A percentile compares a stretch with the other conserved stretches of the same genome.
Evolutionary conservation across 2,797 vertebrate genomes (phyloP).

Genomic region (Eulemur coronatus): DNA sequence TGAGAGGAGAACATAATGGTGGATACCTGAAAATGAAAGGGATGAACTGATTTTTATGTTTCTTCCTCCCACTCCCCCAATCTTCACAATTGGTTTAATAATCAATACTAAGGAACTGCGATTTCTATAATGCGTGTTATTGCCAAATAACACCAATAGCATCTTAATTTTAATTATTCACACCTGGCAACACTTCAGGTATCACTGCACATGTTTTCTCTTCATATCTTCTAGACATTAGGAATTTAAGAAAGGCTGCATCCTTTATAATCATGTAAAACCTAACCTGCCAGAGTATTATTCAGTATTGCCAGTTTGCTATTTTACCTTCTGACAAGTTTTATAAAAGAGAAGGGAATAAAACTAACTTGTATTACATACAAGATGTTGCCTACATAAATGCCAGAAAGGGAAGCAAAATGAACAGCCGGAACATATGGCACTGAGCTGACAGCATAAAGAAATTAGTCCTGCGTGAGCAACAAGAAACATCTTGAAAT

Average conservation of each 20-base stretch:
- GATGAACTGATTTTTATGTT: not conserved
- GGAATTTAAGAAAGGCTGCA: not conserved
- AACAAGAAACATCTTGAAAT: conserved; percentile 87
- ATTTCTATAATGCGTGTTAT: not conserved
- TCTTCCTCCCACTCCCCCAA: not conserved
- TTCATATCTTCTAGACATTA: not conserved
- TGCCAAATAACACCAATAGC: not conserved
- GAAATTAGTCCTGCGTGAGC: conserved; percentile 83
- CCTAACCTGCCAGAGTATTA: conserved; percentile 2
- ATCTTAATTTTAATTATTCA: not conserved
- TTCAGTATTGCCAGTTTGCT: conserved; percentile 70
- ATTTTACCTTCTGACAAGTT: conserved; percentile 82
- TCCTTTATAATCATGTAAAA: not conserved
- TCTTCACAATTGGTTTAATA: conserved; percentile 30
- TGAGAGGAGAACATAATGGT: not conserved
- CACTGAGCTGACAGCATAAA: conserved; percentile 82
- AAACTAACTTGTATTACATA: conserved; percentile 76
- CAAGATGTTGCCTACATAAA: conserved; percentile 84
- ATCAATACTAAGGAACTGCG: not conserved
- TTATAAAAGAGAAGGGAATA: conserved; percentile 78
- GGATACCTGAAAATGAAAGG: not conserved
- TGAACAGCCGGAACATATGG: conserved; percentile 86
- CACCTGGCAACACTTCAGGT: not conserved
- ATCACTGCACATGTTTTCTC: not conserved
- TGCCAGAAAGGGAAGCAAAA: conserved; percentile 80